These are phyloP conservation scores for Neogale vison DNA, from an alignment of 2,113 vertebrate species.

Conservation along the genomic window DNA sequence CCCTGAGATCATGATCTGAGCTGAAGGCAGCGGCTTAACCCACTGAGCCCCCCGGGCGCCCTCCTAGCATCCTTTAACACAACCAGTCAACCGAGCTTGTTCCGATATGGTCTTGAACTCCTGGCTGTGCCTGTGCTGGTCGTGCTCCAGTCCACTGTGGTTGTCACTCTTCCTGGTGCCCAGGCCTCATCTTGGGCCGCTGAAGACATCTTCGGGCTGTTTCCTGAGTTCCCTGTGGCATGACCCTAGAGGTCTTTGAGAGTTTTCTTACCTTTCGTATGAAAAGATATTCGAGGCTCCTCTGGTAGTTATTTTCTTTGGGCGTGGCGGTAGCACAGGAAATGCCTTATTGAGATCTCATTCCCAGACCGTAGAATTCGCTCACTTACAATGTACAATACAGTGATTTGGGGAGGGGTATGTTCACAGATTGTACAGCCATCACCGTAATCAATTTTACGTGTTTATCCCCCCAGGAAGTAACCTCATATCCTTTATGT, in stretches of 20 bases:
- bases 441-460: neutral
- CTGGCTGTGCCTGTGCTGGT: accelerated
- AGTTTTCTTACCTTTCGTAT: neutral
- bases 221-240: neutral
- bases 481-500: neutral
- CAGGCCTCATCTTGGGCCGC: neutral
- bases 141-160: no score
- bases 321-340: neutral
- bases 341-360: neutral
- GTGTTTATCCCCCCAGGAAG: neutral
- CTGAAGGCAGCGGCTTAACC: no score
- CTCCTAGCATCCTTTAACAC: neutral
- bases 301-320: neutral
- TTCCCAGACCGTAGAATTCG: neutral
- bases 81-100: neutral
- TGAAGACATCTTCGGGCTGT: neutral
- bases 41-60: no score
- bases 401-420: neutral
- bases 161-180: no score
- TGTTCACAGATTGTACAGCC: neutral
- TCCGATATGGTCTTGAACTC: no score
- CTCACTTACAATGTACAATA: neutral
- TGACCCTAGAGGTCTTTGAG: neutral
- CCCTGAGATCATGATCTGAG: no score
- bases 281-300: neutral